Percentiles rank a stretch among this genome's conserved stretches.
These are phyloP conservation scores for Gavia stellata DNA, from an alignment of 2,113 vertebrate species.

Conservation along the genomic window DNA sequence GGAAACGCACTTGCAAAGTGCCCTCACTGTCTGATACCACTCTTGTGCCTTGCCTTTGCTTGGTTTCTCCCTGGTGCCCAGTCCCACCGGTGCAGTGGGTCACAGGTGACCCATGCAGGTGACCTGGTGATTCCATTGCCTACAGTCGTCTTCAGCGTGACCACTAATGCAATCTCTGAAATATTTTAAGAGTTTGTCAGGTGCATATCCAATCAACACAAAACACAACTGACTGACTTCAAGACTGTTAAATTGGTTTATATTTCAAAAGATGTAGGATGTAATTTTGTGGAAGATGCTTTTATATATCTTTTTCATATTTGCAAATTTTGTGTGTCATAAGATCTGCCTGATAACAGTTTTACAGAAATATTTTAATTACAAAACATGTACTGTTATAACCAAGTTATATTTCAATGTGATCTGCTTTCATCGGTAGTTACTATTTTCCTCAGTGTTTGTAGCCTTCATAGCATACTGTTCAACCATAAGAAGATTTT, in stretches of 20 bases:
- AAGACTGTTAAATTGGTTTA: neutral
- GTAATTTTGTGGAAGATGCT: neutral
- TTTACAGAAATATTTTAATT: neutral
- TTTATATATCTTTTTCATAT: neutral
- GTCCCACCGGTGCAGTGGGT: rapidly evolving
- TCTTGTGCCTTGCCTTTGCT: rapidly evolving
- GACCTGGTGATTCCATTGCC: neutral
- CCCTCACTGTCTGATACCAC: rapidly evolving
- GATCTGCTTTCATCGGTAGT: neutral
- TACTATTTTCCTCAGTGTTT: neutral
- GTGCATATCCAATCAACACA: neutral
- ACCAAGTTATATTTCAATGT: neutral
- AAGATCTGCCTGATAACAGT: neutral
- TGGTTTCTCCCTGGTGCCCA: neutral
- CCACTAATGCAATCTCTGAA: neutral
- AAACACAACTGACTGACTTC: neutral
- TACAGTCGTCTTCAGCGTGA: neutral
- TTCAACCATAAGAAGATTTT: neutral
- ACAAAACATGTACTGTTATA: neutral
- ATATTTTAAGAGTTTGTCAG: neutral
- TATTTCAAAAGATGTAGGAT: neutral
- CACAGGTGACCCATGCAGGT: neutral
- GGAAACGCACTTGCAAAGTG: neutral
- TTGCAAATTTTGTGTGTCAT: neutral
- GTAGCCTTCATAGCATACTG: neutral